Base-by-base conservation (phyloP, 1,140 invertebrate genomes). In the Diorhabda sublineata region DNA sequence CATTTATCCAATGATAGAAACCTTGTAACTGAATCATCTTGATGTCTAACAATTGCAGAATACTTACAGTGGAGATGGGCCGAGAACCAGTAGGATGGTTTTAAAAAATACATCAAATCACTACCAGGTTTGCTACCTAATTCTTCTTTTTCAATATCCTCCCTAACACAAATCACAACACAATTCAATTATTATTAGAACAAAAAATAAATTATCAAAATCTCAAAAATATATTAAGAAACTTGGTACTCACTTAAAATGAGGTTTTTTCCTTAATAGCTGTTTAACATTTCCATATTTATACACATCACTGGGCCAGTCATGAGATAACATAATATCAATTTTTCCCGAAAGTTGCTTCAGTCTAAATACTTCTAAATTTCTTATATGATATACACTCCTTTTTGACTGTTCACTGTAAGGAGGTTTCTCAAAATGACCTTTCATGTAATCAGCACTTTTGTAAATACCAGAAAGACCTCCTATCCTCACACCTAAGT, bases 31-130 rank as follows among this genome's bases (percentile, higher is more conserved):
- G 77, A 67, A 5, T 74, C 80, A 69, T 83, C 74, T 42, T 85
- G 77, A 82, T 96, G 93, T 43, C 87, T 84, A 6, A 98, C 87
- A 4, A 95, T 64, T 4, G 97, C 97, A 56, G 92, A 87, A 86
- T 97, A 99, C 84, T 97, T 95, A 73, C 93, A 95, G 83, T 99
- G 98, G 59, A 99, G 85, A 86, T 99, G 98, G 58, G 96, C 98
- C 60, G 97, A 84, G 84, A 99, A 99, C 97, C 97, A 99, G 82
- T 94, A 96, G 1, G 84, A 82, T 11, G 98, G 98, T 80, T 93
- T 87, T 58, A 99, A 78, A 52, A 85, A 76, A 61, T 89, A 80
- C 2, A 99, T 81, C 8, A 99, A 80, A 73, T 96, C 91, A 81
- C 91, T 89, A 52, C 88, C 86, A 44, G 95, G 91, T 56, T 89